Evolutionary conservation across 2,888 invertebrate species (phyloP).

Genomic region (Pristionchus japonicus): DNA sequence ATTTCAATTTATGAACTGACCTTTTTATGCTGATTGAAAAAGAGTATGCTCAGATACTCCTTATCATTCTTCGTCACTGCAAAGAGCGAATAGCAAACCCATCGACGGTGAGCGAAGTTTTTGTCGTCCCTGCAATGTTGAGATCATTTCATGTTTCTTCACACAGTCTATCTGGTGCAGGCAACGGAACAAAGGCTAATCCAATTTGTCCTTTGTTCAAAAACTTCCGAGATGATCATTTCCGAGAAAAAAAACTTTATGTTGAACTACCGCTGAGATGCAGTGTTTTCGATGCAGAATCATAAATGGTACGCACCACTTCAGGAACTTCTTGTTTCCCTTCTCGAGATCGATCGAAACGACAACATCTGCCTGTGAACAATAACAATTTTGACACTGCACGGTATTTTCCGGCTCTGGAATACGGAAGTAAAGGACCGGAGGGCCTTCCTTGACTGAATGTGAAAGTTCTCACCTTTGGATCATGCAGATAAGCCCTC

Average conservation of each 20-base stretch:
- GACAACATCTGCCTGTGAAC: constrained; percentile 38
- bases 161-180: not conserved
- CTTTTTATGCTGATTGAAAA: constrained; percentile 48
- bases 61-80: not conserved
- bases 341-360: constrained; percentile 26
- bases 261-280: not conserved
- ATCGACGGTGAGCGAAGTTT: constrained; percentile 46
- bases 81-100: constrained; percentile 47
- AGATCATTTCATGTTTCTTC: not conserved
- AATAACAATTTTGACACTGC: not conserved
- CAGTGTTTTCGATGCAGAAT: too few species aligned
- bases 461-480: constrained; percentile 41
- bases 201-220: too few species aligned
- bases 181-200: too few species aligned
- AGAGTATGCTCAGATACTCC: constrained; percentile 42
- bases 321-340: constrained; percentile 8
- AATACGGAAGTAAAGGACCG: too few species aligned
- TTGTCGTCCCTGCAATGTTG: constrained; percentile 39
- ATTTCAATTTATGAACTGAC: too few species aligned
- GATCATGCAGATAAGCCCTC: constrained; percentile 45
- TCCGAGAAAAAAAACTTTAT: not conserved
- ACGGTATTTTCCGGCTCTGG: not conserved
- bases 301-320: constrained; percentile 6
- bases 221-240: too few species aligned
- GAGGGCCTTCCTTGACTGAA: too few species aligned